Evolutionary conservation across 2,888 invertebrate species (phyloP).

Genomic region (Periphyllus acericola): DNA sequence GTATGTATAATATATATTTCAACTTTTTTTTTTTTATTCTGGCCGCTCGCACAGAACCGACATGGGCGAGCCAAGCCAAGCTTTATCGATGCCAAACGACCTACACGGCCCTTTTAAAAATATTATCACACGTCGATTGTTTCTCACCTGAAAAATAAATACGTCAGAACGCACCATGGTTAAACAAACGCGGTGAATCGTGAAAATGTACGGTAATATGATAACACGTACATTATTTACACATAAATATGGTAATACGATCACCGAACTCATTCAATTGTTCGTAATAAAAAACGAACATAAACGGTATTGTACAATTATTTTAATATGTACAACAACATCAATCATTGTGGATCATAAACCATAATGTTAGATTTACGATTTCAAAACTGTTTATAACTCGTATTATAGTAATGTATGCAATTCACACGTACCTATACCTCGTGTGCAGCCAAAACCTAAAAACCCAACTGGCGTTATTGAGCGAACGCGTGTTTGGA

Average conservation of each 20-base stretch:
- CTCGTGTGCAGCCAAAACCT: background rate
- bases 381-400: background rate
- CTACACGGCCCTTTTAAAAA: constrained; percentile 43
- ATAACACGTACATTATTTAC: background rate
- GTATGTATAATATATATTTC: no score
- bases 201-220: background rate
- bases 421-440: background rate
- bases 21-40: constrained; percentile 43
- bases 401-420: background rate
- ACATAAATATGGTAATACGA: background rate
- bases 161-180: constrained; percentile 1
- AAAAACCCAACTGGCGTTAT: background rate
- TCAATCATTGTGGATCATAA: background rate
- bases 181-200: constrained; percentile 9
- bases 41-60: background rate
- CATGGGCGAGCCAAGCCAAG: constrained; percentile 36
- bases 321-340: background rate
- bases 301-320: background rate
- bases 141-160: constrained; percentile 30
- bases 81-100: constrained; percentile 53
- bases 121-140: constrained; percentile 46
- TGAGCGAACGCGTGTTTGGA: background rate
- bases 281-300: background rate
- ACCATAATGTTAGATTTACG: background rate
- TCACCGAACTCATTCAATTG: background rate